Percentiles rank a stretch among this genome's conserved stretches.
Evolutionary conservation across 2,888 invertebrate species (phyloP).

Genomic region (Argyra leucocephala): DNA sequence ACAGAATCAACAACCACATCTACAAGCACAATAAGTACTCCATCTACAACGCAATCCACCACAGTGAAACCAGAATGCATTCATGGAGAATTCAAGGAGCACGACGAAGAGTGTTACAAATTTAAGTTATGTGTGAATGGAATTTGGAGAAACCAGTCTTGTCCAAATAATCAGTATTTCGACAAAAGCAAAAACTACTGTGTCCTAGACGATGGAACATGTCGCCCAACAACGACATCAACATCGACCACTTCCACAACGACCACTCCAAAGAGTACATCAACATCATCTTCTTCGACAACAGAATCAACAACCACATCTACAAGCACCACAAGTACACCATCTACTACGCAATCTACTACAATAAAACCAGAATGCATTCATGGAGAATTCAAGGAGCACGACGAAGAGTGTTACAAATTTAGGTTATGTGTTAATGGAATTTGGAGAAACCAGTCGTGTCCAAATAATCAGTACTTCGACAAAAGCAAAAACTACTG

Average conservation of each 20-base stretch:
- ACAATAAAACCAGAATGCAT: too few relatives aligned
- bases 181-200: not conserved
- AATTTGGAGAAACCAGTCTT: not conserved
- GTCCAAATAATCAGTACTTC: not conserved
- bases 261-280: too few relatives aligned
- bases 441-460: not conserved
- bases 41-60: too few relatives aligned
- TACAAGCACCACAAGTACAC: not conserved
- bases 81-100: not conserved
- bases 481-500: not conserved
- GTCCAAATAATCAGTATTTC: not conserved
- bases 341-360: not conserved
- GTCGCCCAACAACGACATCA: not conserved
- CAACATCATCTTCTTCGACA: too few relatives aligned
- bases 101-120: not conserved
- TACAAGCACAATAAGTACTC: too few relatives aligned
- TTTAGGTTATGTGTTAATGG: conserved; percentile 7
- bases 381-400: too few relatives aligned
- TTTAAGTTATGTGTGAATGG: not conserved
- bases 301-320: too few relatives aligned
- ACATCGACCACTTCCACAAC: not conserved
- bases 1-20: too few relatives aligned
- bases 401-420: too few relatives aligned
- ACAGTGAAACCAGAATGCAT: not conserved
- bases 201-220: not conserved